Base-by-base conservation (phyloP, 2,113 vertebrate genomes). In the Tragelaphus scriptus region DNA sequence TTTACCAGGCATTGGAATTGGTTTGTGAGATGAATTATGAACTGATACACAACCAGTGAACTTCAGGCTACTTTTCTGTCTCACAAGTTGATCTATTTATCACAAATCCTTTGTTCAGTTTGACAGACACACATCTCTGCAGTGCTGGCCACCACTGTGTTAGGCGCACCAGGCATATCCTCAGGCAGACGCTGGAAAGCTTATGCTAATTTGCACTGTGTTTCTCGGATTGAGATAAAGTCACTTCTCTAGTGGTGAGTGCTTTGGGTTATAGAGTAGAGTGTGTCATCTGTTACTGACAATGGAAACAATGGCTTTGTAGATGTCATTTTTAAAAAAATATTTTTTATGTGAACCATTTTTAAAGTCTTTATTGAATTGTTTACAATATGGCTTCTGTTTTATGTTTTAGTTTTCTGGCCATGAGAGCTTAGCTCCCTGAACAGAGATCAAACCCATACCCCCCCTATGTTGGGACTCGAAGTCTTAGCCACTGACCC, bases 1-100 rank as follows among this genome's bases (percentile, higher is more conserved):
- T 97, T 98, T 97, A 88, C 44, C 96, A 96, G 93, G 94, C 80
- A 58, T 13, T 90, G 71, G 80, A 92, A 87, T 89, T 93, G 63
- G 47, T 68, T 98, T 97, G 77, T 96, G 85, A 98, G 96, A 85
- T 85, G 65, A 98, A 94, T 97, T 51, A 97, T 61, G 85, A 98
- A 68, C 63, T 51, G 9, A 86, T 86, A 93, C 82, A 49, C 32
- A 85, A 95, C 90, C 92, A 26, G 1, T 36, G 58, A 81, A 55
- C 58, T 97, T 97, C 56, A 71, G 65, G 61, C 47, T 95, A 95
- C 80, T 97, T 96, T 97, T 97, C 85, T 44, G 91, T 68, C 93
- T 93, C 0, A 2, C n/a, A 65, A 55, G 79, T 95, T 98, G 51
- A 97, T 95, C 94, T 98, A 95, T 97, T 97, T 97, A 97, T 97